Percentiles rank a stretch among this genome's conserved stretches.
These are phyloP conservation scores for Adelges cooleyi DNA, from an alignment of 1,140 invertebrate genomes.

Conservation along the genomic window DNA sequence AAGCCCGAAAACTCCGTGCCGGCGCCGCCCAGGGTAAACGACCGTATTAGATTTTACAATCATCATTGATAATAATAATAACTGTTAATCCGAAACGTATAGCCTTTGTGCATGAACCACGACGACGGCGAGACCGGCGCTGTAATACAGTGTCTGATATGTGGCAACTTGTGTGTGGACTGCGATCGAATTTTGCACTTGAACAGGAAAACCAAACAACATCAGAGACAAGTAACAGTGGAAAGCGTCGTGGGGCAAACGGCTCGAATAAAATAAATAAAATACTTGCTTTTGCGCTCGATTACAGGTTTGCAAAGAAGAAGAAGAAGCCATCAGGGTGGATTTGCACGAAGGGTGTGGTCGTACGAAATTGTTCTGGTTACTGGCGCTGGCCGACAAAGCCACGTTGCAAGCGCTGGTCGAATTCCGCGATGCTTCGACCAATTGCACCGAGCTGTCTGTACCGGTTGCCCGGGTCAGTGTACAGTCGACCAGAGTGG, in stretches of 20 bases:
- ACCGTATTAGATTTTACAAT: background rate
- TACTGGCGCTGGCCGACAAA: conserved; percentile 81
- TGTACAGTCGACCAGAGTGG: conserved; percentile 39
- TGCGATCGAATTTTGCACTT: conserved; percentile 92
- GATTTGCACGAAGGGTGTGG: conserved; percentile 94
- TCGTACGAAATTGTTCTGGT: conserved; percentile 88
- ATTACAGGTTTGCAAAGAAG: conserved; percentile 71
- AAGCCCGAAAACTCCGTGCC: conserved; percentile 45
- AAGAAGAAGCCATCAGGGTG: conserved; percentile 85
- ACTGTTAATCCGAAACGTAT: conserved; percentile 31
- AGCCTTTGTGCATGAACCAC: conserved; percentile 87
- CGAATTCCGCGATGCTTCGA: conserved; percentile 70
- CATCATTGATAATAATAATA: background rate
- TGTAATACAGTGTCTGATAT: conserved; percentile 81
- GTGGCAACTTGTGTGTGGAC: conserved; percentile 86
- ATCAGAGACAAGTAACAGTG: conserved; percentile 67
- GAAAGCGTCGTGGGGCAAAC: background rate
- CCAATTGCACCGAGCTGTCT: background rate
- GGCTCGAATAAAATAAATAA: background rate
- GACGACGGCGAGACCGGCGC: conserved; percentile 91
- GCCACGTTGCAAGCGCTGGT: conserved; percentile 85
- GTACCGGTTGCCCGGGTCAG: conserved; percentile 38
- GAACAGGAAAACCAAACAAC: conserved; percentile 70
- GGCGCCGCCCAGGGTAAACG: conserved; percentile 50
- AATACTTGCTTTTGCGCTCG: background rate